Conservation (phyloP, 2,113 vertebrate species). For the human region DNA sequence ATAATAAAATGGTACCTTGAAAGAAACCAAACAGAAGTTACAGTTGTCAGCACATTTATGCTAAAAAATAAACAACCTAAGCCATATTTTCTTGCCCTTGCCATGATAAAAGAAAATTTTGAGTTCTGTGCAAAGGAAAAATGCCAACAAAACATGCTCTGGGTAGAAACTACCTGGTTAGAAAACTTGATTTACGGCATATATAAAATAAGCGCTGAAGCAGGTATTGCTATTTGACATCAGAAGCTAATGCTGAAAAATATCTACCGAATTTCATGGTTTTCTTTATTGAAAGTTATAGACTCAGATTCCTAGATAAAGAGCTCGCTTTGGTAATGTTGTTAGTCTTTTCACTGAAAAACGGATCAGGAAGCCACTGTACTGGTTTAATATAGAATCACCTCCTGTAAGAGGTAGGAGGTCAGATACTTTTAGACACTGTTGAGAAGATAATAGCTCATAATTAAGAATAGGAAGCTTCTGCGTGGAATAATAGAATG, state of each 20-base stretch:
- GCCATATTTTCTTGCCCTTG: background rate
- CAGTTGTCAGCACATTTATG: slow-evolving; percentile 54
- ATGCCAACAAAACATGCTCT: background rate
- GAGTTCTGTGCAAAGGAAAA: background rate
- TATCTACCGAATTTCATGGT: background rate
- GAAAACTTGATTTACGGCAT: slow-evolving; percentile 35
- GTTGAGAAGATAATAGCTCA: background rate
- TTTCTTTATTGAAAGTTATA: slow-evolving; percentile 34
- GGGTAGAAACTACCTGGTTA: slow-evolving; percentile 37
- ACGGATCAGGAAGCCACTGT: background rate
- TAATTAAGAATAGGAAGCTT: background rate
- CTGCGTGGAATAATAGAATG: background rate
- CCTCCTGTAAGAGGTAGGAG: background rate
- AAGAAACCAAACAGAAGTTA: slow-evolving; percentile 53
- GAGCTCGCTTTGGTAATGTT: background rate
- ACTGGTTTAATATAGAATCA: background rate
- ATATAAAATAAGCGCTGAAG: slow-evolving; percentile 49
- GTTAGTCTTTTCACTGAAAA: slow-evolving; percentile 6
- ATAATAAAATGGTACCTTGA: slow-evolving; percentile 44
- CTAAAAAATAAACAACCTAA: slow-evolving; percentile 47
- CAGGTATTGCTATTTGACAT: slow-evolving; percentile 13
- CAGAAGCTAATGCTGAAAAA: slow-evolving; percentile 42
- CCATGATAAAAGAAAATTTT: slow-evolving; percentile 28
- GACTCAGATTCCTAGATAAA: background rate
- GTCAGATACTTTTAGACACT: background rate